phyloP scores from a whole-genome alignment of 2,888 invertebrate genomes.

The Stegophylla sp. region DNA sequence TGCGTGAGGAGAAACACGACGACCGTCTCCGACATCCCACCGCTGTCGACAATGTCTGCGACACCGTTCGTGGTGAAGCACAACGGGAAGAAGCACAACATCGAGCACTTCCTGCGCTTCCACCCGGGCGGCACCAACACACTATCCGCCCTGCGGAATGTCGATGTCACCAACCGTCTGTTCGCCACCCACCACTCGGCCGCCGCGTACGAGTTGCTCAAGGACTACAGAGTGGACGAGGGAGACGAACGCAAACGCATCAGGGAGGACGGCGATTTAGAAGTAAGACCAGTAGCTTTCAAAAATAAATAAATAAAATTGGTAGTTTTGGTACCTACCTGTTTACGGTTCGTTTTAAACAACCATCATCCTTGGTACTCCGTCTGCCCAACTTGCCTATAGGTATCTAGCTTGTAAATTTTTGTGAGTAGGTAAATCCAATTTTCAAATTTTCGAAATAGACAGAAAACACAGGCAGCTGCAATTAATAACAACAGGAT shows the following conservation, averaged over 20 bases:
- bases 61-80: slow-evolving; percentile 65
- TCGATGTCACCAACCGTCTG: slow-evolving; percentile 69
- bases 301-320: too few relatives aligned
- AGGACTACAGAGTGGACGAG: slow-evolving; percentile 69
- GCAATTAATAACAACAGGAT: too few relatives aligned
- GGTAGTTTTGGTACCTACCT: too few relatives aligned
- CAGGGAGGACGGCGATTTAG: slow-evolving; percentile 63
- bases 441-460: too few relatives aligned
- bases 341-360: too few relatives aligned
- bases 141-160: slow-evolving; percentile 69
- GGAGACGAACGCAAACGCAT: slow-evolving; percentile 37
- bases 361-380: too few relatives aligned
- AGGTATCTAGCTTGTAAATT: too few relatives aligned
- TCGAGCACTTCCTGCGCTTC: slow-evolving; percentile 72
- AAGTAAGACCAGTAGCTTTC: too few relatives aligned
- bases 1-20: too few relatives aligned
- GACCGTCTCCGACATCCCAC: background rate
- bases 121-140: slow-evolving; percentile 79
- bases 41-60: slow-evolving; percentile 26
- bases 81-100: slow-evolving; percentile 69
- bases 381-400: too few relatives aligned
- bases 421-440: too few relatives aligned
- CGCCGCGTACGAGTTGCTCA: slow-evolving; percentile 73
- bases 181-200: slow-evolving; percentile 70
- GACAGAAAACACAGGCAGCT: too few relatives aligned